phyloP scores from a whole-genome alignment of 1,140 invertebrate genomes.

The Eufriesea mexicana region DNA sequence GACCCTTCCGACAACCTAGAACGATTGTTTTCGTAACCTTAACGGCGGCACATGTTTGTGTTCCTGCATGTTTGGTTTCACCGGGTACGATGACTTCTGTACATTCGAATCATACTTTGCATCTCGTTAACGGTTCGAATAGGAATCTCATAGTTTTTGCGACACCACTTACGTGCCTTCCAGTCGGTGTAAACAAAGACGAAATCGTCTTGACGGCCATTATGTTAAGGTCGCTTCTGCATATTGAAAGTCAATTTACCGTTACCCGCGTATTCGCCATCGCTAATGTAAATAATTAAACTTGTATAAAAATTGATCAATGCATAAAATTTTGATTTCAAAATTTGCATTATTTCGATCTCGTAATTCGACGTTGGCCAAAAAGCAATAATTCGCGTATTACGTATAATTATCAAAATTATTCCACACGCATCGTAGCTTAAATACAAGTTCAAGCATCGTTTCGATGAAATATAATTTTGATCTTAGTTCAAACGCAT shows the following conservation, averaged over 20 bases:
- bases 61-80: conserved; percentile 57
- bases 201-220: background rate
- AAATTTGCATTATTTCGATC: no score
- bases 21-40: conserved; percentile 41
- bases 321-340: no score
- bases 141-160: conserved; percentile 31
- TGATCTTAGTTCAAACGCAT: background rate
- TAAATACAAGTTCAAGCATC: no score
- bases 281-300: background rate
- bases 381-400: background rate
- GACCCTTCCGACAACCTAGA: conserved; percentile 26
- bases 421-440: no score
- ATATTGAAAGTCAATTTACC: conserved; percentile 15
- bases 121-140: conserved; percentile 51
- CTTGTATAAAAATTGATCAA: no score
- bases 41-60: conserved; percentile 50
- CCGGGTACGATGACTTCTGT: conserved; percentile 47
- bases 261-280: background rate
- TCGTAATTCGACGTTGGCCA: no score
- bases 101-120: conserved; percentile 58
- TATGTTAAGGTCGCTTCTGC: conserved; percentile 25
- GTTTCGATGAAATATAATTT: background rate
- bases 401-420: background rate
- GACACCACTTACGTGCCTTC: conserved; percentile 19
- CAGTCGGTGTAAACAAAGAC: conserved; percentile 51